These are phyloP conservation scores for Paedocypris micromegethes DNA, from an alignment of 2,797 vertebrate species.

Conservation along the genomic window DNA sequence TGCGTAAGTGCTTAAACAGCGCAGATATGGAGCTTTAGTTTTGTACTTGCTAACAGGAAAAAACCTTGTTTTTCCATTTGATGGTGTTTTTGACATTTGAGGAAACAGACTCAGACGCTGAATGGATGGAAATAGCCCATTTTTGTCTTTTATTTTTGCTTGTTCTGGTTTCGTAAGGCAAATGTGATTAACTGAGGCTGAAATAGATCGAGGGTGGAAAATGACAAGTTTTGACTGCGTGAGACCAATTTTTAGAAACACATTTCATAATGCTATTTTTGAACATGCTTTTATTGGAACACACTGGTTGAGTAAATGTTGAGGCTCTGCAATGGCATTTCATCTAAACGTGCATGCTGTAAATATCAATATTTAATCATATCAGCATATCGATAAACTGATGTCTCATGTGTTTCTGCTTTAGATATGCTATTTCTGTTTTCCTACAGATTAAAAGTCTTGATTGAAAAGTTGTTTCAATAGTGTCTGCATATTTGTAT, in stretches of 20 bases:
- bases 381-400: no score
- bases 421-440: no score
- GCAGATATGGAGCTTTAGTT: neutral
- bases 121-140: slow-evolving; percentile 37
- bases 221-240: slow-evolving; percentile 25
- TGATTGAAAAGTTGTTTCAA: no score
- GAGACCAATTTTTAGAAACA: slow-evolving; percentile 7
- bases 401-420: no score
- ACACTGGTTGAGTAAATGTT: no score
- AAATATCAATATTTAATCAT: no score
- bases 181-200: slow-evolving; percentile 19
- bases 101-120: slow-evolving; percentile 26
- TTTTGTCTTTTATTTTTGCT: slow-evolving; percentile 24
- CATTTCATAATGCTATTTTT: no score
- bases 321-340: no score
- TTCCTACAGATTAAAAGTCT: no score
- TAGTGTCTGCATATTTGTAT: no score
- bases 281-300: no score
- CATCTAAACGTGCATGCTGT: no score
- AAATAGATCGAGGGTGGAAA: slow-evolving; percentile 18
- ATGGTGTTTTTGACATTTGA: slow-evolving; percentile 28
- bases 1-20: neutral
- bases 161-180: slow-evolving; percentile 25
- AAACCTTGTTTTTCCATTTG: slow-evolving; percentile 1
- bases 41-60: slow-evolving; percentile 15